These are phyloP conservation scores for Brienomyrus longianalis DNA, from an alignment of 2,113 vertebrate genomes.

Conservation along the genomic window DNA sequence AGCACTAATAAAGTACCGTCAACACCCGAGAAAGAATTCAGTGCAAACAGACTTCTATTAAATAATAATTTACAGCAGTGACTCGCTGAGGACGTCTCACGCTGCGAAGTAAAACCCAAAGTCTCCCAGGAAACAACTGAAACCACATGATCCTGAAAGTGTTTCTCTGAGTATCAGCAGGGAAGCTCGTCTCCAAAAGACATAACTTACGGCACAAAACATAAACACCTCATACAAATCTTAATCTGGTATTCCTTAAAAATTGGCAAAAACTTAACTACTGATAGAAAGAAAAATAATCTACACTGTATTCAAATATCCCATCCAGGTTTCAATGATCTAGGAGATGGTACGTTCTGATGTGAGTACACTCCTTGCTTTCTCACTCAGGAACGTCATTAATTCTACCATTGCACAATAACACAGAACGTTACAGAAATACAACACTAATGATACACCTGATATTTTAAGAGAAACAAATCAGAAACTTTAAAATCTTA, in stretches of 20 bases:
- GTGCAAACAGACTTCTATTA: background rate
- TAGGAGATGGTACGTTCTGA: background rate
- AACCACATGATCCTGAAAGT: background rate
- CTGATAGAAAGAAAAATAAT: background rate
- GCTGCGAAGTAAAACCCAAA: background rate
- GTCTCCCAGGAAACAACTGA: background rate
- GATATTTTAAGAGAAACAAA: background rate
- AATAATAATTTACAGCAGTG: background rate
- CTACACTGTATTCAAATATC: background rate
- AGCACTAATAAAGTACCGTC: background rate
- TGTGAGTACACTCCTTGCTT: background rate
- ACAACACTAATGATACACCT: background rate
- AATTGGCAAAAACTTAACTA: background rate
- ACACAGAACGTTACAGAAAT: background rate
- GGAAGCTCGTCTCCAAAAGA: background rate
- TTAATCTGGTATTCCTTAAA: background rate
- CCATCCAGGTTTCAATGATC: background rate
- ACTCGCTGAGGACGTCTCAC: background rate
- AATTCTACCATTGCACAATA: background rate
- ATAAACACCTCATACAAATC: background rate
- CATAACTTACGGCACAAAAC: background rate
- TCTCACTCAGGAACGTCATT: background rate
- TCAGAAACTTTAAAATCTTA: background rate
- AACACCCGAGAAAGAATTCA: background rate
- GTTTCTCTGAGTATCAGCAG: background rate